These are phyloP conservation scores for Coelopa pilipes DNA, from an alignment of 2,888 invertebrate genomes.

Conservation along the genomic window DNA sequence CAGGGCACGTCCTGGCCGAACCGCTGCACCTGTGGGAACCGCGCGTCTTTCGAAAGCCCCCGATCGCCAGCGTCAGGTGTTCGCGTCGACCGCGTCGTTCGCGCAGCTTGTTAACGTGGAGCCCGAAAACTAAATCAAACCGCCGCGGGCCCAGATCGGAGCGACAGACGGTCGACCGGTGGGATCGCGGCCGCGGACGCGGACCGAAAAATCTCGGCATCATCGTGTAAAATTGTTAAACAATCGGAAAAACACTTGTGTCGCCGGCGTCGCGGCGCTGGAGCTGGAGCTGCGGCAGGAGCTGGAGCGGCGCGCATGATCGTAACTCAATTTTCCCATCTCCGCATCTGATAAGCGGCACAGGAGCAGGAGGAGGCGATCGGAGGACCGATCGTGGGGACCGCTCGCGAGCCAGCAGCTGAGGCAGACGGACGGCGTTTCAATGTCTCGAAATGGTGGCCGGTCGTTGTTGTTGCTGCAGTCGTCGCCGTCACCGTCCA, in stretches of 20 bases:
- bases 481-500: conserved; percentile 10
- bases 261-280: neutral
- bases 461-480: too few species aligned
- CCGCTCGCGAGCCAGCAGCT: neutral
- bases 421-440: neutral
- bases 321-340: conserved; percentile 34
- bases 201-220: conserved; percentile 15
- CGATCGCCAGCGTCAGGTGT: neutral
- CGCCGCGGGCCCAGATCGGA: neutral
- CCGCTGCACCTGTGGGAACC: neutral
- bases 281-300: too few species aligned
- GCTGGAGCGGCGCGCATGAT: conserved; percentile 22
- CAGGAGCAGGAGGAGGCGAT: conserved; percentile 19
- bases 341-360: conserved; percentile 31
- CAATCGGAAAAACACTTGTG: conserved; percentile 35
- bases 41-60: neutral
- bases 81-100: neutral
- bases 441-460: too few species aligned
- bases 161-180: neutral
- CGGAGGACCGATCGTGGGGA: conserved; percentile 15
- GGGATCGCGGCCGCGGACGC: neutral
- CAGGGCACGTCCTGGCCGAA: too few species aligned
- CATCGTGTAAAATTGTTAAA: conserved; percentile 28
- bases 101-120: conserved; percentile 5
- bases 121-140: conserved; percentile 16